phyloP scores from a whole-genome alignment of 1,140 invertebrate species.

The Drosophila mayri region DNA sequence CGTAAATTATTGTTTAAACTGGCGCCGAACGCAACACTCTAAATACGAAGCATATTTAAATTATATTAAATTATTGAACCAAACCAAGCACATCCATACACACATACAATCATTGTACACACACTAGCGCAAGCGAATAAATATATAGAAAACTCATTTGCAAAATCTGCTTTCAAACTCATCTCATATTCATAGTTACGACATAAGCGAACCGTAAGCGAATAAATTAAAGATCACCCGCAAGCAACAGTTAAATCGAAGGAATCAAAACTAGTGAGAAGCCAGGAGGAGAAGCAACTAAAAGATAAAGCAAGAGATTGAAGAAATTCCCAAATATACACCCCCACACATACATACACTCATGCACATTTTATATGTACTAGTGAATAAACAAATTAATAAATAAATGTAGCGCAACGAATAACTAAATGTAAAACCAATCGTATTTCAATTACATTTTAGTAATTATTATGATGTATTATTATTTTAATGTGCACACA shows the following conservation, averaged over 20 bases:
- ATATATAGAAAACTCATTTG: constrained; percentile 69
- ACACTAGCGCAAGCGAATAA: constrained; percentile 46
- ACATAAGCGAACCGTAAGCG: constrained; percentile 57
- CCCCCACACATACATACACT: constrained; percentile 24
- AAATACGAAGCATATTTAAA: constrained; percentile 70
- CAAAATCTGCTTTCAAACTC: constrained; percentile 81
- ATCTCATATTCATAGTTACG: constrained; percentile 81
- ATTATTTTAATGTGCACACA: constrained; percentile 73
- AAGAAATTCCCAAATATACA: constrained; percentile 19
- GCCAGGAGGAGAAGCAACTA: constrained; percentile 1
- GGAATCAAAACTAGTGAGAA: constrained; percentile 27
- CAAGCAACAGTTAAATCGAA: constrained; percentile 18
- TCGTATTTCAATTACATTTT: constrained; percentile 79
- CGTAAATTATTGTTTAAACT: constrained; percentile 43
- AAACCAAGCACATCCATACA: constrained; percentile 64
- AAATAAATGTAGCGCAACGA: constrained; percentile 50
- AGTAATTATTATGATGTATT: constrained; percentile 80
- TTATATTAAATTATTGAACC: constrained; percentile 83
- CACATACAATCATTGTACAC: constrained; percentile 57
- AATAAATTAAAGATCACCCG: constrained; percentile 37
- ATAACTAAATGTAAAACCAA: constrained; percentile 54
- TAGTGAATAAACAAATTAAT: constrained; percentile 59
- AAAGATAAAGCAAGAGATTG: constrained; percentile 23
- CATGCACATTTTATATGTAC: constrained; percentile 73
- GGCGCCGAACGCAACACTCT: constrained; percentile 26